Evolutionary conservation across 2,797 vertebrate genomes (phyloP).

Genomic region (Naso thynnoides): DNA sequence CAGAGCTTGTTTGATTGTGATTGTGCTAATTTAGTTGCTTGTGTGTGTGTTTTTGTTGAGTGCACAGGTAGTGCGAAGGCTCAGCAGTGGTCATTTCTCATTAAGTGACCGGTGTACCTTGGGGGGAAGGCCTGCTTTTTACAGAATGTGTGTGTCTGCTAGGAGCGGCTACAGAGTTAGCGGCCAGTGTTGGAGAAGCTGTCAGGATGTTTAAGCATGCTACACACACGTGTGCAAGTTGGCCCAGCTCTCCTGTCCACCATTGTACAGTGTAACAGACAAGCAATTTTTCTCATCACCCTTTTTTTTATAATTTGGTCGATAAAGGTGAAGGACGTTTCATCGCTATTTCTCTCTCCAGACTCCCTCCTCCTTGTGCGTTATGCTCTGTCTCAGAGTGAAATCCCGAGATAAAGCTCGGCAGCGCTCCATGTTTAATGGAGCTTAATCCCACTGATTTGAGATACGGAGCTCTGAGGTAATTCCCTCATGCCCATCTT

Average conservation of each 20-base stretch:
- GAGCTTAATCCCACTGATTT: conserved; percentile 87
- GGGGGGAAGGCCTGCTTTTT: conserved; percentile 58
- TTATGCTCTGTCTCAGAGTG: conserved; percentile 79
- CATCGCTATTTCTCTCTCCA: conserved; percentile 72
- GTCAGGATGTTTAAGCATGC: conserved; percentile 68
- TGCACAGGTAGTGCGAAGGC: conserved; percentile 51
- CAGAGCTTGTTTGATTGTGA: conserved; percentile 25
- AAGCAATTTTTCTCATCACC: conserved; percentile 78
- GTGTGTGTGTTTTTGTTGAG: conserved; percentile 37
- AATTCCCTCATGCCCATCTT: conserved; percentile 82
- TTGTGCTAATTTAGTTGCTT: conserved; percentile 7
- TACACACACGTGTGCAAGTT: conserved; percentile 54
- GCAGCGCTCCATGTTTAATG: conserved; percentile 85
- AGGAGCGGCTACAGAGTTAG: conserved; percentile 41
- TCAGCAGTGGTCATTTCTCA: conserved; percentile 79
- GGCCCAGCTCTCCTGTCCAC: conserved; percentile 54
- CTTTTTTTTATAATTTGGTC: conserved; percentile 79
- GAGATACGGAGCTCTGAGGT: conserved; percentile 83
- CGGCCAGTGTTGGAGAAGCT: conserved; percentile 38
- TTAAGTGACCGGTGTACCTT: conserved; percentile 71
- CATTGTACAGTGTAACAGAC: conserved; percentile 66
- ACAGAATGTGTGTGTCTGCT: conserved; percentile 36
- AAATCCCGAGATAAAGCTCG: conserved; percentile 85
- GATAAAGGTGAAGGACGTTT: conserved; percentile 87
- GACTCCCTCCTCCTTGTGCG: conserved; percentile 57